Conservation (phyloP, 2,797 vertebrate genomes). For the Clarias platycephalus region DNA sequence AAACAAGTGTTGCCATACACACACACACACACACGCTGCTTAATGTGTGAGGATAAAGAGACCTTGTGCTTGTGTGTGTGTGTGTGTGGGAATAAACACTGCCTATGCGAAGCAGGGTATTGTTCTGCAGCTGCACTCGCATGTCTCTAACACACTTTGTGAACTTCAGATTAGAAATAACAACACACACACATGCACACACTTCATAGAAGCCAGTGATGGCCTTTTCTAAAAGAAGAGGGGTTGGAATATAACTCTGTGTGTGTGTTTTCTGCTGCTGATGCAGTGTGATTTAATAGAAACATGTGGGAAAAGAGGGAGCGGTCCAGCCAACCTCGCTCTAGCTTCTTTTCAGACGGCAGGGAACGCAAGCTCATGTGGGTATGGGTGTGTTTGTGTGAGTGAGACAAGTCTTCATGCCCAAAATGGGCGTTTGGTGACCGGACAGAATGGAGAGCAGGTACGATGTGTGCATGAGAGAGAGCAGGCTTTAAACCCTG, state of each 20-base stretch:
- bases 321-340: slow-evolving; percentile 3
- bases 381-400: not conserved
- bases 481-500: not conserved
- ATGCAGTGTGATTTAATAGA: slow-evolving; percentile 33
- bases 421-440: slow-evolving; percentile 42
- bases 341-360: slow-evolving; percentile 15
- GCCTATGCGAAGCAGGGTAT: slow-evolving; percentile 51
- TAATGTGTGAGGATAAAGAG: slow-evolving; percentile 53
- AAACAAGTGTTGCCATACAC: slow-evolving; percentile 39
- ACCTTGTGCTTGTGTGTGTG: slow-evolving; percentile 49
- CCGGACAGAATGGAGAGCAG: slow-evolving; percentile 57
- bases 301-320: slow-evolving; percentile 33
- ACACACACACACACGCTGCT: slow-evolving; percentile 24
- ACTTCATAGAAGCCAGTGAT: not conserved
- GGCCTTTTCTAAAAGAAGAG: not conserved
- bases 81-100: slow-evolving; percentile 36
- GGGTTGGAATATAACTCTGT: not conserved
- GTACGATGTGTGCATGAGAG: slow-evolving; percentile 39
- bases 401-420: not conserved
- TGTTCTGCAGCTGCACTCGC: slow-evolving; percentile 56
- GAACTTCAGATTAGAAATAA: slow-evolving; percentile 1
- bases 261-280: slow-evolving; percentile 24
- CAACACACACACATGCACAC: slow-evolving; percentile 20
- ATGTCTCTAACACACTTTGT: slow-evolving; percentile 6
- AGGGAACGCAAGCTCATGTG: not conserved